phyloP scores from a whole-genome alignment of 1,140 invertebrate genomes.

The Drosophila yakuba region DNA sequence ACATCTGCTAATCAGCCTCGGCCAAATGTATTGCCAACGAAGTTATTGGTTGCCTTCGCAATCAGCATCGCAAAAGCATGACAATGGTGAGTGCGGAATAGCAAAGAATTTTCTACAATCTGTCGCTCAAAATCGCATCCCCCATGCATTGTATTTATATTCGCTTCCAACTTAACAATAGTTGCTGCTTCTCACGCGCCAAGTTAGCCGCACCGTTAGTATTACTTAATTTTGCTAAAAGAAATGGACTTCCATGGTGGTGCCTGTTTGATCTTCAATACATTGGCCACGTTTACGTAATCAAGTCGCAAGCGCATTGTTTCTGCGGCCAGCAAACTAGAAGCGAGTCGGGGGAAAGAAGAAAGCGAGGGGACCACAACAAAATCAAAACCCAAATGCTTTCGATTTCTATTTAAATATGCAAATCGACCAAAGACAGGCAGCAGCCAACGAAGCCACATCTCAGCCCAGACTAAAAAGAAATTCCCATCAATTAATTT shows the following conservation, averaged over 20 bases:
- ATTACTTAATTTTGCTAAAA: conserved; percentile 76
- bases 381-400: conserved; percentile 68
- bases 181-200: neutral
- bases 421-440: conserved; percentile 69
- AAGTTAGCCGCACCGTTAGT: conserved; percentile 42
- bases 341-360: conserved; percentile 38
- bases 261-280: conserved; percentile 35
- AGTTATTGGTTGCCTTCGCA: neutral
- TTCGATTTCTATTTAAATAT: conserved; percentile 83
- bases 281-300: conserved; percentile 58
- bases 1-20: neutral
- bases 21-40: neutral
- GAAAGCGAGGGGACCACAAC: neutral
- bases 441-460: conserved; percentile 39
- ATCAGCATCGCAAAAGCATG: too few species aligned
- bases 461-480: conserved; percentile 52
- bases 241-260: conserved; percentile 34
- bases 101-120: too few species aligned
- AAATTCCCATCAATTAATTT: conserved; percentile 82
- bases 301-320: conserved; percentile 53
- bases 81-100: too few species aligned
- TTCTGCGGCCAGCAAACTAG: conserved; percentile 68
- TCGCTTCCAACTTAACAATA: too few species aligned
- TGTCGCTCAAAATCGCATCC: too few species aligned
- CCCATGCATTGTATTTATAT: too few species aligned